Conservation (phyloP, 2,797 vertebrate species). For the Acanthopagrus latus region DNA sequence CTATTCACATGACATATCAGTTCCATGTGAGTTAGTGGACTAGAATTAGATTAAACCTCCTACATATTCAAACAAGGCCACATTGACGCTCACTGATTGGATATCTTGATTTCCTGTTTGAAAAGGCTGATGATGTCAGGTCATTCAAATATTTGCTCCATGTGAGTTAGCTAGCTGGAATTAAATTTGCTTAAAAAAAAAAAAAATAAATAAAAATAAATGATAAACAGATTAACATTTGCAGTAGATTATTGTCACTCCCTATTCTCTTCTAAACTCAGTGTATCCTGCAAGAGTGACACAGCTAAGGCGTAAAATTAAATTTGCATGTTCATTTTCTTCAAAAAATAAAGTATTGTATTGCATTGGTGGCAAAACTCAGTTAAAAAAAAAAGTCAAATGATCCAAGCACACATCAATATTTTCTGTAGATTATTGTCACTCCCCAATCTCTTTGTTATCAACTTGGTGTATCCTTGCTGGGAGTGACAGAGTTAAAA, state of each 20-base stretch:
- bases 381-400: too few species aligned
- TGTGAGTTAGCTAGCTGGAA: too few species aligned
- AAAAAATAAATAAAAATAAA: too few species aligned
- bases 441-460: background rate
- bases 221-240: background rate
- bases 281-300: background rate
- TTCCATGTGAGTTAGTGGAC: slow-evolving; percentile 5
- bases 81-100: background rate
- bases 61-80: background rate
- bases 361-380: too few species aligned
- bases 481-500: background rate
- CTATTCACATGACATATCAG: slow-evolving; percentile 4
- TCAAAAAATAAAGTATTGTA: background rate
- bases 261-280: background rate
- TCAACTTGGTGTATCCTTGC: background rate
- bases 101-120: slow-evolving; percentile 1
- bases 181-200: too few species aligned
- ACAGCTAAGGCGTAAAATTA: background rate
- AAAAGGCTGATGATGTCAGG: background rate
- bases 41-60: slow-evolving; percentile 18
- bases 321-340: background rate
- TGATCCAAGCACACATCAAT: background rate
- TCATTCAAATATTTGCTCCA: background rate
- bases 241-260: background rate
- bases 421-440: background rate